Evolutionary conservation across 2,113 vertebrate genomes (phyloP).

Genomic region (Coreoperca whiteheadi): DNA sequence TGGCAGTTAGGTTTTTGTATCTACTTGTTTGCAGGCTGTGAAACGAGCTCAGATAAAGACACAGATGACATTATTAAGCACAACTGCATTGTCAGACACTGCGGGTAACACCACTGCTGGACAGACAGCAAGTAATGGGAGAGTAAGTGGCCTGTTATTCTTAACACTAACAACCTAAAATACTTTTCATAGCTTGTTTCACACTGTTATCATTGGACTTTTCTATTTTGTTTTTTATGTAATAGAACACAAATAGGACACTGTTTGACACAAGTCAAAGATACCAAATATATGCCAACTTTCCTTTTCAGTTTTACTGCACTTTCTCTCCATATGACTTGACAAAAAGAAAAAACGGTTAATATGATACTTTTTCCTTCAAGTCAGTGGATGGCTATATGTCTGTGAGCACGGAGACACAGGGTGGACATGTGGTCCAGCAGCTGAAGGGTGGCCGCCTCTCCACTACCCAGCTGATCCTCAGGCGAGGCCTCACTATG

Average conservation of each 20-base stretch:
- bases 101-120: neutral
- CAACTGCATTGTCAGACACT: neutral
- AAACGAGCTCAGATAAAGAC: constrained; percentile 62
- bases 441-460: constrained; percentile 41
- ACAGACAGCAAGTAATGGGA: constrained; percentile 15
- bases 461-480: constrained; percentile 77
- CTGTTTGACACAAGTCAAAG: neutral
- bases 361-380: neutral
- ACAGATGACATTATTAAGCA: constrained; percentile 13
- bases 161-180: neutral
- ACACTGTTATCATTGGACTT: neutral
- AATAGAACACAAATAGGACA: neutral
- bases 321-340: neutral
- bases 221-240: neutral
- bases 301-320: neutral
- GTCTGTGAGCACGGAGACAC: constrained; percentile 14
- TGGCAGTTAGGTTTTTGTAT: neutral
- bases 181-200: neutral
- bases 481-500: constrained; percentile 76
- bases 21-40: constrained; percentile 66
- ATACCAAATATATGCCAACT: neutral
- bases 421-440: constrained; percentile 3
- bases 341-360: neutral
- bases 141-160: constrained; percentile 41
- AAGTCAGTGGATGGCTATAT: constrained; percentile 65